A percentile compares a stretch with the other conserved stretches of the same genome.
These are phyloP conservation scores for Nipponacmea schrenckii DNA, from an alignment of 2,888 invertebrate species.

Conservation along the genomic window DNA sequence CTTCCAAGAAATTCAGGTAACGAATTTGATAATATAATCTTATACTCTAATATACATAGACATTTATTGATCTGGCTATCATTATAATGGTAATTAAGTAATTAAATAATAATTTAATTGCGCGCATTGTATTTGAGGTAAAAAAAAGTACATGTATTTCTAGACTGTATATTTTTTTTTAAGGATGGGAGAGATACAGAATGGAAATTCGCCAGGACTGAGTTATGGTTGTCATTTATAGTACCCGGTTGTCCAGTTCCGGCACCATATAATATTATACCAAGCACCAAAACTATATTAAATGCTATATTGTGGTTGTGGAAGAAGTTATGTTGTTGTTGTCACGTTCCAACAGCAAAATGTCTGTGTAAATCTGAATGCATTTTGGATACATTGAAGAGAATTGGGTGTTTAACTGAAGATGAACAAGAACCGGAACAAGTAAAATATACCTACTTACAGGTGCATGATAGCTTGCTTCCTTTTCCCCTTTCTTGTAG, in stretches of 20 bases:
- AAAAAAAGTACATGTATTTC: too few relatives aligned
- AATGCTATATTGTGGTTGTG: slow-evolving; percentile 24
- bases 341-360: background rate
- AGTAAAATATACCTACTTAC: background rate
- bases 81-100: background rate
- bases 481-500: too few relatives aligned
- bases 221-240: slow-evolving; percentile 50
- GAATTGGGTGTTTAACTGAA: background rate
- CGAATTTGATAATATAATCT: background rate
- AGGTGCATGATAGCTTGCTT: slow-evolving; percentile 1
- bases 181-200: slow-evolving; percentile 48
- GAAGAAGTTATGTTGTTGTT: slow-evolving; percentile 17
- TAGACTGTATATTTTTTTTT: background rate
- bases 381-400: background rate
- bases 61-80: background rate
- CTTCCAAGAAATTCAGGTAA: slow-evolving; percentile 59
- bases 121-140: too few relatives aligned
- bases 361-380: background rate
- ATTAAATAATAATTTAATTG: background rate
- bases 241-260: slow-evolving; percentile 47
- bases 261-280: slow-evolving; percentile 51
- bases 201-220: slow-evolving; percentile 51
- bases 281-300: slow-evolving; percentile 36
- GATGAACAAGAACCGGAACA: background rate
- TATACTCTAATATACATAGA: background rate